Base-by-base conservation (phyloP, 2,888 invertebrate genomes). In the Criorhina ranunculi region DNA sequence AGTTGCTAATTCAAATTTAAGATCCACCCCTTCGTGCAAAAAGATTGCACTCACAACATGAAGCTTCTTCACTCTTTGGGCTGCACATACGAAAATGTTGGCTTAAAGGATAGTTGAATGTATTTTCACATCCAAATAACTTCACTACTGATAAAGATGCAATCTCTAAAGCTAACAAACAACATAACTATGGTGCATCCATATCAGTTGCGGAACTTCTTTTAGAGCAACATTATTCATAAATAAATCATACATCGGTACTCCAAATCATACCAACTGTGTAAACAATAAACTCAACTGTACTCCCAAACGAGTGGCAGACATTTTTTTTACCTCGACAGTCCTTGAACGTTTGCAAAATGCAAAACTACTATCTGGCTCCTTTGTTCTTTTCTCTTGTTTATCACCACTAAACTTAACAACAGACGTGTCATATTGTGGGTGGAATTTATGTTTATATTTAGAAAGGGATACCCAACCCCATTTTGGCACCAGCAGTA, bases 341-440 rank as follows among this genome's bases (percentile, higher is more conserved):
- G 24, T 70, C 46, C 69, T 57, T 35, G 51, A 42, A 17, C 19
- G 17, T 19, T 72, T 4, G 15, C 12, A n/a, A 12, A 15, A 8
- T 24, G 9, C 0, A 15, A 49, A 60, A 51, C 17, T 60, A 51
- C 17, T 60, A 60, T 49, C 15, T 59, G 46, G 6, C 11, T 17
- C n/a, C 12, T 33, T 12, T 60, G 60, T 31, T 40, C 24, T 72
- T n/a, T n/a, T 51, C 29, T n/a, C 12, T 60, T 60, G 31, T 72
- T 72, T 51, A 60, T 53, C 31, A 29, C 40, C 60, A 51, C 15
- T 29, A 60, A 72, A 37, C 49, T 42, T 9, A 72, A 17, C 31
- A 11, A 15, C 44, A 62, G 73, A 60, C 53, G 73, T 73, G 73
- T 73, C 33, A 44, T 53, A 53, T 15, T 11, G 31, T 73, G 33